These are phyloP conservation scores for Dascillus cervinus DNA, from an alignment of 2,888 invertebrate species.

Conservation along the genomic window DNA sequence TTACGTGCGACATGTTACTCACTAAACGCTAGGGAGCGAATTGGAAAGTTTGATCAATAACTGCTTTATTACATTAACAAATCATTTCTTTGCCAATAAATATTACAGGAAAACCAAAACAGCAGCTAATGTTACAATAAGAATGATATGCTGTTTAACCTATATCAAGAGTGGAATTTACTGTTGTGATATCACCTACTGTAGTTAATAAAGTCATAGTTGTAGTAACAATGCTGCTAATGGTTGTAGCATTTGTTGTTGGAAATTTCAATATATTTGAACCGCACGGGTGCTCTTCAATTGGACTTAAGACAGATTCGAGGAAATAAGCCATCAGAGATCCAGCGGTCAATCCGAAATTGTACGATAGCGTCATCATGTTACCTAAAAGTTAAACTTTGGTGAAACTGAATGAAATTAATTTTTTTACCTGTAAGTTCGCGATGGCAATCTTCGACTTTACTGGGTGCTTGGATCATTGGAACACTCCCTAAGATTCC, in stretches of 20 bases:
- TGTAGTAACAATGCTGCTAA: conserved; percentile 13
- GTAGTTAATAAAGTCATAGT: conserved; percentile 13
- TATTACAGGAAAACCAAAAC: too few species aligned
- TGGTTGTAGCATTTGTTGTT: conserved; percentile 8
- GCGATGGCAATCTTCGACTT: conserved; percentile 76
- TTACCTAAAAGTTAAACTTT: conserved; percentile 55
- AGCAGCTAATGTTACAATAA: too few species aligned
- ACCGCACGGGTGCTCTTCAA: conserved; percentile 30
- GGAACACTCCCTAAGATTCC: conserved; percentile 86
- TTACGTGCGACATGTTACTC: conserved; percentile 76
- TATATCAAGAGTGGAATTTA: conserved; percentile 11
- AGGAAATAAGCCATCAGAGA: conserved; percentile 77
- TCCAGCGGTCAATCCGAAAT: conserved; percentile 77
- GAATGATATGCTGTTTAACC: too few species aligned
- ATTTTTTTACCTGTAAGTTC: conserved; percentile 81
- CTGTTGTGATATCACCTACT: conserved; percentile 8
- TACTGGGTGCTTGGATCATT: conserved; percentile 84
- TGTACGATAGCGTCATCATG: conserved; percentile 89
- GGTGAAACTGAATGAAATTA: background rate
- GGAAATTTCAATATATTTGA: conserved; percentile 10
- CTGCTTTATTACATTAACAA: too few species aligned
- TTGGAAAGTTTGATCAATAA: too few species aligned
- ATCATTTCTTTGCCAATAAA: too few species aligned
- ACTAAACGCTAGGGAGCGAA: too few species aligned
- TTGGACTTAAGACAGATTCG: conserved; percentile 38